phyloP scores from a whole-genome alignment of 2,888 invertebrate species.

The Drosophila mettleri region DNA sequence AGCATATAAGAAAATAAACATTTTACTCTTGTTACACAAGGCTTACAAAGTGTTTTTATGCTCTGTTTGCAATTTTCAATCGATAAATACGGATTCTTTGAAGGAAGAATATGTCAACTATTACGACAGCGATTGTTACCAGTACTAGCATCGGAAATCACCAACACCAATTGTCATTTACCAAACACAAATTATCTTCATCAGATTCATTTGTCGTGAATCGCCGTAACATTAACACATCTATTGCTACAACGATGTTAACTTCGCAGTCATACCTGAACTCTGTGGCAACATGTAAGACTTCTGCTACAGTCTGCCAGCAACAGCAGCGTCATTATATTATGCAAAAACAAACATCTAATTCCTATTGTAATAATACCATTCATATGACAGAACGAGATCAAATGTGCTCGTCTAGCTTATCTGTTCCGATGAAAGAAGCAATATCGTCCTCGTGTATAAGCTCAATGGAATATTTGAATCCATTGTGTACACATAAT shows the following conservation, averaged over 20 bases:
- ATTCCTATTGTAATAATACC: conserved; percentile 7
- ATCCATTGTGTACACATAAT: conserved; percentile 79
- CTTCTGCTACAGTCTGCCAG: conserved; percentile 54
- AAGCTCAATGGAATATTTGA: conserved; percentile 42
- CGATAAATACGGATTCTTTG: background rate
- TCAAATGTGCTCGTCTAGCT: conserved; percentile 44
- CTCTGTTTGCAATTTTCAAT: conserved; percentile 1
- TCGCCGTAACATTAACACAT: conserved; percentile 15
- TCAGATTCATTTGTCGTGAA: conserved; percentile 9
- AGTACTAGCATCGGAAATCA: background rate
- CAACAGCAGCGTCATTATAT: conserved; percentile 45
- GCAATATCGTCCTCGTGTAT: conserved; percentile 31
- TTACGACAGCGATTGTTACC: conserved; percentile 15
- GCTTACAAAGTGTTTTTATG: too few relatives aligned
- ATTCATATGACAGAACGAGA: conserved; percentile 38
- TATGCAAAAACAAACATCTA: conserved; percentile 38
- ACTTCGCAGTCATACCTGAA: conserved; percentile 26
- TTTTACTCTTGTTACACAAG: too few relatives aligned
- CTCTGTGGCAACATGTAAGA: conserved; percentile 43
- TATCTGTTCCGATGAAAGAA: conserved; percentile 21
- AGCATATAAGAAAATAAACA: background rate
- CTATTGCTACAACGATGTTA: conserved; percentile 6
- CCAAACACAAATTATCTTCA: conserved; percentile 27
- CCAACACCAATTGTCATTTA: conserved; percentile 5
- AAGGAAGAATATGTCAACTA: conserved; percentile 13